Base-by-base conservation (phyloP, 2,888 invertebrate species). In the Drosophila rubida region DNA sequence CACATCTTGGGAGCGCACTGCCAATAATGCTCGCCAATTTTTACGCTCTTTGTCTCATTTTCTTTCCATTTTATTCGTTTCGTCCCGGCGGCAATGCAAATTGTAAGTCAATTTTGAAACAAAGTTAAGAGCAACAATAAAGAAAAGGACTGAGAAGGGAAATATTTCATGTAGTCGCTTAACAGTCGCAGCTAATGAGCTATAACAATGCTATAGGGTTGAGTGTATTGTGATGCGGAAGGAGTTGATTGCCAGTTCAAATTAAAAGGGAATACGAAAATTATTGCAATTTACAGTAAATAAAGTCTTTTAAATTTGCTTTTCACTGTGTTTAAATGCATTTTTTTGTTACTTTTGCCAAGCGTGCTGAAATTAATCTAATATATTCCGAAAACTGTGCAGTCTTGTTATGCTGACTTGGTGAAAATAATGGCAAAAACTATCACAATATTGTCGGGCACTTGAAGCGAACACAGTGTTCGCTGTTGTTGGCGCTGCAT, bases 1-100 rank as follows among this genome's bases (percentile, higher is more conserved):
- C 25, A 60, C 61, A 64, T 64, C 64, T 46, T 30, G 53, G 64
- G 53, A 69, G 60, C 69, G 60, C 61, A 50, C 54, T 61, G 46
- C n/a, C 66, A 51, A 60, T 53, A 50, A 50, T 41, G 50, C 48
- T 59, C 30, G 39, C 41, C 51, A 59, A 60, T 65, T 65, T 61
- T 61, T 25, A 61, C 48, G 42, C 61, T 54, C 13, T 32, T 19
- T 30, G 22, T 44, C 32, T 30, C 30, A n/a, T 39, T 41, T 41
- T 25, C 16, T 32, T 13, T 9, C 8, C 23, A 13, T 30, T 8
- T 35, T 46, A 19, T 45, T 39, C 22, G 48, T 23, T 45, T 25
- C n/a, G 14, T 25, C 23, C 65, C 49, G 11, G 42, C 54, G 65
- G 65, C 65, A 37, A 66, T 61, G 65, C 54, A 61, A 66, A 66